Base-by-base conservation (phyloP, 2,797 vertebrate species). In the Echiichthys vipera region DNA sequence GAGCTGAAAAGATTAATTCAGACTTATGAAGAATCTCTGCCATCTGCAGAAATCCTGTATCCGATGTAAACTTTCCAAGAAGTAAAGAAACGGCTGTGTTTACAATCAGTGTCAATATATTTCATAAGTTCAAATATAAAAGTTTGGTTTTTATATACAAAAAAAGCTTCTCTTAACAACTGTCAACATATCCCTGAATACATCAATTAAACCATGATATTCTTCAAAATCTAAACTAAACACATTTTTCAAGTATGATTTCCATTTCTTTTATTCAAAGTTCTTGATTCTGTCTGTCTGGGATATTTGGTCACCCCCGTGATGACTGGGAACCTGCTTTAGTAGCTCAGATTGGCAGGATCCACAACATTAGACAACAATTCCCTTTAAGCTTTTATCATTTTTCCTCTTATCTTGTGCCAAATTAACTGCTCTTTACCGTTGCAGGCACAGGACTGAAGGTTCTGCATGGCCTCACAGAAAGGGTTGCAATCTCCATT, bases 401-500 rank as follows among this genome's bases (percentile, higher is more conserved):
- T 2, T 29, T 37, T 37, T 36, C 22, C 13, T 20, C 29, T 30
- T 8, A 17, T 54, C 17, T 9, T 24, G 12, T 32, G 34, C 36
- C 1, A 47, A 39, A 57, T 6, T 0, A 32, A 8, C 1, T 22
- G 25, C 4, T 17, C 5, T 91, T 93, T 91, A 99, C 98, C 96
- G 0, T 96, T 98, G 76, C 98, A 99, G 0, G 97, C 98, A 6
- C 98, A 99, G 0, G 98, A 96, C 17, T 90, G 83, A 4, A 96
- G 95, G 36, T 81, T 91, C 87, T 91, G 92, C 80, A 92, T 81
- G 36, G 96, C 94, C 90, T 97, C 96, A 2, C 98, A 99, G 94
- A 99, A 99, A 1, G 98, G 97, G 34, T 96, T 89, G 3, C 98
- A 99, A 65, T 97, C 96, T 13, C 98, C 98, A 0, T 90, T 93